These are phyloP conservation scores for Lagopus muta DNA, from an alignment of 2,113 vertebrate genomes.

Conservation along the genomic window DNA sequence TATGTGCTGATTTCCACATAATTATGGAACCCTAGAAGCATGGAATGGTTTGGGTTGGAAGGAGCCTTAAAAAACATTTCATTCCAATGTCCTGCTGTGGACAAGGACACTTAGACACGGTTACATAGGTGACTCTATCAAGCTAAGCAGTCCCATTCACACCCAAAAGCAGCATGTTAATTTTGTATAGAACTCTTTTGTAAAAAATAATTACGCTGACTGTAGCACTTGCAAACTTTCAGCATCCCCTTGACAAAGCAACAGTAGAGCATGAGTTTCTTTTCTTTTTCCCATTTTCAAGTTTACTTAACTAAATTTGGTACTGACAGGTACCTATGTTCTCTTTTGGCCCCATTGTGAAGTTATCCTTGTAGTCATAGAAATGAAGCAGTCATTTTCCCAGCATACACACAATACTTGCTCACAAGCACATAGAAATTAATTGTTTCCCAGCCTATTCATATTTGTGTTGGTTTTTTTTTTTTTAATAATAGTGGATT, in stretches of 20 bases:
- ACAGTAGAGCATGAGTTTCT: background rate
- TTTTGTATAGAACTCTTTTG: background rate
- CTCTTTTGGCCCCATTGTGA: background rate
- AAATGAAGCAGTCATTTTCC: background rate
- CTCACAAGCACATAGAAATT: background rate
- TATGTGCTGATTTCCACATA: background rate
- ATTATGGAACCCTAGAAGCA: background rate
- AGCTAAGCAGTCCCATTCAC: background rate
- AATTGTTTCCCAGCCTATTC: background rate
- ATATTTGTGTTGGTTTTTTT: background rate
- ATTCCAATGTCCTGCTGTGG: background rate
- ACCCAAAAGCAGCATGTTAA: background rate
- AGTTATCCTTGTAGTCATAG: background rate
- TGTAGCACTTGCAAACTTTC: background rate
- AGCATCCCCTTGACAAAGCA: background rate
- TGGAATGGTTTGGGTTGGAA: background rate
- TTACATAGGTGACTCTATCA: background rate
- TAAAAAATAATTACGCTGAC: background rate
- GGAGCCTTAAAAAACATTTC: background rate
- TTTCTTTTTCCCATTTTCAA: background rate
- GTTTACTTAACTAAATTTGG: background rate
- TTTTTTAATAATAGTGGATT: background rate
- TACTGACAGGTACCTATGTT: background rate
- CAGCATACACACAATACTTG: background rate
- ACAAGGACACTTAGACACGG: background rate